Base-by-base conservation (phyloP, 2,888 invertebrate species). In the Thecophora atra region DNA sequence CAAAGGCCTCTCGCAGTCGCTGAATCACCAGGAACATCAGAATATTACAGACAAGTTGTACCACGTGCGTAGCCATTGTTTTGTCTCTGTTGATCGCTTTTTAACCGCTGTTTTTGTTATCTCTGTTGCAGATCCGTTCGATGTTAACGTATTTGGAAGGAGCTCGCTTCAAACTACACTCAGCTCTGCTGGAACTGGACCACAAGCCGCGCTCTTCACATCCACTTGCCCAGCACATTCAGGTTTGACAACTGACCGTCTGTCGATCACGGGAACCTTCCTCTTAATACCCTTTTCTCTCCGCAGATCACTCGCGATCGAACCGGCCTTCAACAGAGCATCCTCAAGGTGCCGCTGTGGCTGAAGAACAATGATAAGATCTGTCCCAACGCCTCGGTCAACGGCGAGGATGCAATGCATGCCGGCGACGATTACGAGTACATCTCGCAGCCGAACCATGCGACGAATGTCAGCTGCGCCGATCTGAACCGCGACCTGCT, bases 121-220 rank as follows among this genome's bases (percentile, higher is more conserved):
- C 11, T 58, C 62, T 30, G 76, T 88, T 88, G 7, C 86, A 97
- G 97, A 95, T 97, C 90, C 92, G 94, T 82, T 94, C 96, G 24
- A 96, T 96, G 94, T 88, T 97, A 77, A 93, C 95, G 17, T 97
- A 96, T 84, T 88, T 97, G 81, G 97, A 97, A 86, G 97, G 96
- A 4, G 92, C 95, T 15, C 91, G 94, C 78, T 94, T 93, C 84
- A 97, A 98, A 88, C 91, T 97, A 62, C 93, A 94, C 72, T 91
- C 92, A 67, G 93, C 93, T 37, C 86, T 97, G 66, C 91, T 93
- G 71, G 95, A 95, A 83, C 85, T 97, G 75, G 96, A 96, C 82
- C 93, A 92, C 78, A 89, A 93, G 76, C 91, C 93, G 24, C 89
- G 93, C 74, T 90, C 90, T 15, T 91, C 92, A 70, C 96, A 96